Evolutionary conservation across 2,797 vertebrate genomes (phyloP), one percentile per base, ranked within the genome.

Genomic region (Clarias pachynema): DNA sequence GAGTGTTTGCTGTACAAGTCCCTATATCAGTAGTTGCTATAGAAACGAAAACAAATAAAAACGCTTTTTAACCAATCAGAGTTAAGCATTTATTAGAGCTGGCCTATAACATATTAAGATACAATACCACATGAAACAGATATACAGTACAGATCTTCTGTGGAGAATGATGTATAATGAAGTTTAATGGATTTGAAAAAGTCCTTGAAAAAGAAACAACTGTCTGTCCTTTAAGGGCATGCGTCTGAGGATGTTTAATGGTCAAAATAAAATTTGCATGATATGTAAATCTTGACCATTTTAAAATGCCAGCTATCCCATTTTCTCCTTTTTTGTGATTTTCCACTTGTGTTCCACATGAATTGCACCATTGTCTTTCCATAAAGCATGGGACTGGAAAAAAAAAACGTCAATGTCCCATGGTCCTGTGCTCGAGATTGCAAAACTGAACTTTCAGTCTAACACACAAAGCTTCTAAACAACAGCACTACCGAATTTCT

Each of bases 211-310:
- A 69, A 81, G 56, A 82, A 78, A 26, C 56, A 24, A 59, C 83
- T 62, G 60, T 53, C 34, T 40, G 65, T 85, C 65, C 69, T 31
- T 82, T 66, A 69, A 56, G 56, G 44, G 53, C 69, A 40, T 65
- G 81, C 26, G 66, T 83, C 82, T 66, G 69, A 83, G 34, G 57
- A 75, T 83, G 72, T 85, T 83, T 59, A 57, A 70, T 79, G 80
- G 82, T 37, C 65, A 84, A 82, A 81, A 79, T 75, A 79, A 79
- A 87, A 87, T 88, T 87, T 87, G 89, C 92, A 87, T 87, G 88
- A 92, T 91, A 94, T 95, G 94, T 88, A 92, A 93, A 95, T 93
- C 81, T 85, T 93, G 94, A 94, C 92, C 93, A 88, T 94, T 93
- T 85, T 86, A 89, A 92, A 95, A 95, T 95, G 94, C 91, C 93